Base-by-base conservation (phyloP, 2,888 invertebrate genomes). In the Odontothrips loti region DNA sequence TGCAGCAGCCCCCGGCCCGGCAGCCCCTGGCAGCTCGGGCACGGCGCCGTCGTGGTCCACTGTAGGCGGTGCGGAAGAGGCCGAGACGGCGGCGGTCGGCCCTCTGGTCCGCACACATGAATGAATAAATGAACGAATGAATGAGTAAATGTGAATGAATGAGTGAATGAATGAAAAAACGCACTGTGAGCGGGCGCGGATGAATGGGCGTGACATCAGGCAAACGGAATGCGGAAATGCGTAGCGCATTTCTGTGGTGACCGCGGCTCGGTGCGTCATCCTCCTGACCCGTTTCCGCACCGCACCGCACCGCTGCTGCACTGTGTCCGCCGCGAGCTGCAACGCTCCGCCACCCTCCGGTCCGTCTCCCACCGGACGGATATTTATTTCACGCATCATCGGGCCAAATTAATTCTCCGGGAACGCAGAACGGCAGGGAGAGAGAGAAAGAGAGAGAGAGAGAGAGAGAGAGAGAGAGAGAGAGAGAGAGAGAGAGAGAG, bases 381-480 rank as follows among this genome's bases (percentile, higher is more conserved):
- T 58, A 58, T 75, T 23, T 27, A 75, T 27, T 75, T 75, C 68
- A 75, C 68, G 68, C 68, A 75, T 27, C 68, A 75, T 75, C 27
- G 68, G 27, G 11, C 68, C 12, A 75, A 27, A 75, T 75, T 75
- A 23, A 75, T 27, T 27, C 68, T 15, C 58, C 34, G 34, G 34
- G 34, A 43, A 43, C 34, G 34, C 3, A 4, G 34, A 43, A n/a
- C n/a, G n/a, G n/a, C n/a, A n/a, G n/a, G 34, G 6, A 6, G 34
- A 43, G 34, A 43, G 34, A 43, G 34, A 43, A 6, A 43, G 2
- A 43, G 34, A 43, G 3, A 43, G 34, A 43, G 3, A 6, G 34
- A 43, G 34, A 43, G 34, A 6, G 2, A 43, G 34, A 43, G 34
- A 6, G 34, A 43, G 3, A 4, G 34, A 43, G 3, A 43, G 34